phyloP scores from a whole-genome alignment of 2,113 vertebrate species.

The Toxotes jaculatrix region DNA sequence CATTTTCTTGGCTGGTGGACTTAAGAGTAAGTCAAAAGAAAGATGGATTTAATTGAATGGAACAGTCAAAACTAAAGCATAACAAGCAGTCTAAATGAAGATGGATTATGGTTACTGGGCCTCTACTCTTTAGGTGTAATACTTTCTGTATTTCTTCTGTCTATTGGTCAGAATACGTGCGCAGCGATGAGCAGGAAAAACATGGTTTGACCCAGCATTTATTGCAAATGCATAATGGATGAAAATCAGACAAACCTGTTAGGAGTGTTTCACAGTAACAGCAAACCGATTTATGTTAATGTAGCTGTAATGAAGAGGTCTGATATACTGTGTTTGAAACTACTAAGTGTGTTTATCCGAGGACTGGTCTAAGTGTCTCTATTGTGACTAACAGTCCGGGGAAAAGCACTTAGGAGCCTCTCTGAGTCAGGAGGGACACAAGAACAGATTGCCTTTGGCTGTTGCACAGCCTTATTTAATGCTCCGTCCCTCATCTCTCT shows the following conservation, averaged over 20 bases:
- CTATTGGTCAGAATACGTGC: not conserved
- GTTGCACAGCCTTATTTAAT: conserved; percentile 44
- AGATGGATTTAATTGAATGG: not conserved
- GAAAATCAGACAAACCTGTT: conserved; percentile 15
- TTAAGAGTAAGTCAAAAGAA: not conserved
- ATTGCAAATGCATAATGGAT: not conserved
- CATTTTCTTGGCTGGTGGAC: no score
- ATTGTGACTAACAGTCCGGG: conserved; percentile 37
- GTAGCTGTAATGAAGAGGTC: conserved; percentile 21
- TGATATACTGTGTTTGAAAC: conserved; percentile 21
- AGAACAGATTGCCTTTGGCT: conserved; percentile 54
- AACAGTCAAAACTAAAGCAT: no score
- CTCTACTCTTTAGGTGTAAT: not conserved
- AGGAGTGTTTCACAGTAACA: not conserved
- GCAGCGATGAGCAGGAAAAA: not conserved
- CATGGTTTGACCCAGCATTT: conserved; percentile 9
- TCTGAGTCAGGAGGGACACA: conserved; percentile 58
- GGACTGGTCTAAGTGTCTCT: conserved; percentile 39
- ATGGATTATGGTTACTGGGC: not conserved
- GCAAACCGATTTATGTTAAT: not conserved
- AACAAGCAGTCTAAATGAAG: not conserved
- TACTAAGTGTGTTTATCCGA: conserved; percentile 44
- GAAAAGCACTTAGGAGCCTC: conserved; percentile 65
- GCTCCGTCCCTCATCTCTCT: conserved; percentile 46
- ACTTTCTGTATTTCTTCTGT: not conserved